Evolutionary conservation across 2,888 invertebrate species (phyloP).

Genomic region (Morpho deidamia): DNA sequence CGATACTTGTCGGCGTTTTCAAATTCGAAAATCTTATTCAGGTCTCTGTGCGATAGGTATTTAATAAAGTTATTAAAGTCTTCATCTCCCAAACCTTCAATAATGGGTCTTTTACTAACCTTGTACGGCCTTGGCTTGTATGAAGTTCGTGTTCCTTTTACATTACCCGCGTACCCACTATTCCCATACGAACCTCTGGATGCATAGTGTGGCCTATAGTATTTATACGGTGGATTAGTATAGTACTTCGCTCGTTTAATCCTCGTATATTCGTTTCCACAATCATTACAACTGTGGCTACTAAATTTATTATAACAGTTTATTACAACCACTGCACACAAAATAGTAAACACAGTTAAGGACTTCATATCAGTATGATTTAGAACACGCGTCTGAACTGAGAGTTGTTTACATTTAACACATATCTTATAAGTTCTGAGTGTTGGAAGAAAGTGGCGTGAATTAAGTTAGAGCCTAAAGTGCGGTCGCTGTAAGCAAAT

Average conservation of each 20-base stretch:
- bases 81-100: slow-evolving; percentile 51
- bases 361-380: slow-evolving; percentile 25
- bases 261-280: slow-evolving; percentile 35
- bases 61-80: slow-evolving; percentile 58
- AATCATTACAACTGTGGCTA: slow-evolving; percentile 29
- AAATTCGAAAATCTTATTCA: slow-evolving; percentile 56
- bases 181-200: no score
- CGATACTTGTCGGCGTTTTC: slow-evolving; percentile 12
- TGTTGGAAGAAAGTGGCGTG: slow-evolving; percentile 58
- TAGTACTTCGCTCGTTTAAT: slow-evolving; percentile 58
- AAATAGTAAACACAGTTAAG: slow-evolving; percentile 28
- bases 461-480: slow-evolving; percentile 56
- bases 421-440: slow-evolving; percentile 55
- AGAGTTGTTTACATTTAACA: slow-evolving; percentile 44
- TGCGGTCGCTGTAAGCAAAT: slow-evolving; percentile 21
- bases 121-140: slow-evolving; percentile 39
- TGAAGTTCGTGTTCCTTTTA: slow-evolving; percentile 29
- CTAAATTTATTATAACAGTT: slow-evolving; percentile 34
- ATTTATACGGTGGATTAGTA: slow-evolving; percentile 44
- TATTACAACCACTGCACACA: slow-evolving; percentile 38
- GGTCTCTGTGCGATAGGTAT: slow-evolving; percentile 59
- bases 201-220: slow-evolving; percentile 34
- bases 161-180: no score
- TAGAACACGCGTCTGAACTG: slow-evolving; percentile 45
- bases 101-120: slow-evolving; percentile 53